phyloP scores from a whole-genome alignment of 2,113 vertebrate genomes.

The Numida meleagris region DNA sequence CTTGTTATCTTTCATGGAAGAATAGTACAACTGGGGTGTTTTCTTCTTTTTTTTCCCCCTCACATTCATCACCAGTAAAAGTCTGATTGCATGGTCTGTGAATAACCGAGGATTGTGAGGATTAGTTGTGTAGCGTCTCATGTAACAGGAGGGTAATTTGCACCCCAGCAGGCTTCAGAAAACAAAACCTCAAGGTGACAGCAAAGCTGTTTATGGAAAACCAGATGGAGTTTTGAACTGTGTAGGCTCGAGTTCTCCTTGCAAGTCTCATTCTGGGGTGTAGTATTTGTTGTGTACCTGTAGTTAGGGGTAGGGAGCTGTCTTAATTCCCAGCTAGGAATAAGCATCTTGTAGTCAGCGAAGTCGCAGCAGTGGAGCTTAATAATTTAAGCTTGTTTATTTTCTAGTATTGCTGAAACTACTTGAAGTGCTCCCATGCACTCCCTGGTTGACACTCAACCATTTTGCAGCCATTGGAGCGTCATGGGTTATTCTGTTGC shows the following conservation, averaged over 20 bases:
- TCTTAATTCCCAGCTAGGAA: background rate
- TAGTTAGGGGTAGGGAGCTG: background rate
- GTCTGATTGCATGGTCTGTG: background rate
- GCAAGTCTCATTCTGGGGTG: background rate
- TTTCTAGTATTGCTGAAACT: background rate
- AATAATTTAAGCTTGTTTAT: rapidly evolving
- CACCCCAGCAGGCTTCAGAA: background rate
- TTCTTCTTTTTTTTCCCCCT: background rate
- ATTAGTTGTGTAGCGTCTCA: background rate
- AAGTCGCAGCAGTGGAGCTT: background rate
- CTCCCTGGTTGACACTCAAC: background rate
- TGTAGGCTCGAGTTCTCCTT: background rate
- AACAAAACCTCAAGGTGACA: background rate
- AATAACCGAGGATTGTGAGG: background rate
- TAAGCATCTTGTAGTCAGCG: background rate
- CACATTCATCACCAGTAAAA: background rate
- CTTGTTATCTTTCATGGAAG: background rate
- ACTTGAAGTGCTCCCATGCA: background rate
- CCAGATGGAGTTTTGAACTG: background rate
- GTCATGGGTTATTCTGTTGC: rapidly evolving
- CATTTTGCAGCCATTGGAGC: background rate
- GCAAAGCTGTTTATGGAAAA: background rate
- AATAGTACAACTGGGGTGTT: background rate
- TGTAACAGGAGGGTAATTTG: background rate
- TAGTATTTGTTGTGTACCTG: rapidly evolving